Evolutionary conservation across 2,888 invertebrate species (phyloP).

Genomic region (Thyatira batis): DNA sequence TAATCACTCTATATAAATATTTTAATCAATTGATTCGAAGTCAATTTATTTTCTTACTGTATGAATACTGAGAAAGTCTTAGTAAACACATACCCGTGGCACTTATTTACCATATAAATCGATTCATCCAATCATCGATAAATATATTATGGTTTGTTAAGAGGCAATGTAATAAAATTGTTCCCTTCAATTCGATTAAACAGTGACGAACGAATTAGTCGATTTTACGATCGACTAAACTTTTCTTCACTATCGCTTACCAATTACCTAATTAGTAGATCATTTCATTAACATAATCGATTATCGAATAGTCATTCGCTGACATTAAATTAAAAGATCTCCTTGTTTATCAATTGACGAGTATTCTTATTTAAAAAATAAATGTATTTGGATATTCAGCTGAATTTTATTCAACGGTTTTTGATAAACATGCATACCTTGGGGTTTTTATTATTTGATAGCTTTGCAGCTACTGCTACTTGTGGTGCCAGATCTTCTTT

Average conservation of each 20-base stretch:
- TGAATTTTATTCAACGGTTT: no score
- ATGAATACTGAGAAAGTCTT: background rate
- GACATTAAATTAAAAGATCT: background rate
- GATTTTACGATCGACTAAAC: background rate
- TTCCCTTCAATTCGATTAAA: background rate
- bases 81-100: no score
- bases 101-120: constrained; percentile 6
- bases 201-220: background rate
- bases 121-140: background rate
- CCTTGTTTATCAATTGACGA: background rate
- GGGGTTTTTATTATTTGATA: no score
- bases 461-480: no score
- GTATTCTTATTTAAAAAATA: no score
- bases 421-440: no score
- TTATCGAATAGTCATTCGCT: background rate
- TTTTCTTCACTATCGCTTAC: background rate
- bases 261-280: constrained; percentile 1
- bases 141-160: background rate
- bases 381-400: no score
- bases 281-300: background rate
- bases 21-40: background rate
- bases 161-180: background rate
- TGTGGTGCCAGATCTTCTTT: background rate
- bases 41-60: background rate
- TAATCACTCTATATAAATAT: background rate